These are phyloP conservation scores for Temnothorax ravouxi DNA, from an alignment of 2,888 invertebrate genomes.

Conservation along the genomic window DNA sequence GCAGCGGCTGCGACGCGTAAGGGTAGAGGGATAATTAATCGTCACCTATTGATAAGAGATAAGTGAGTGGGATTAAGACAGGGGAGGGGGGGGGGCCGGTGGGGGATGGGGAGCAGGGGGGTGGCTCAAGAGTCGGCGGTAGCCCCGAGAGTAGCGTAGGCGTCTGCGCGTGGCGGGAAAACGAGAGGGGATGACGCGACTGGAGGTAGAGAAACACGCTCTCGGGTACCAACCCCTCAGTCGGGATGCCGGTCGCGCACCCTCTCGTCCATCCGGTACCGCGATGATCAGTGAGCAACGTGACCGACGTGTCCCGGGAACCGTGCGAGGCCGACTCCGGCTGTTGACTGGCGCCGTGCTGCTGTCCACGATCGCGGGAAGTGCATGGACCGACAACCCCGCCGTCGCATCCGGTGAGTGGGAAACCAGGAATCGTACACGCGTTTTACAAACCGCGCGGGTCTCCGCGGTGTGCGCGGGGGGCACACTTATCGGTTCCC, in stretches of 20 bases:
- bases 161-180: slow-evolving; percentile 73
- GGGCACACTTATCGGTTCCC: too few species aligned
- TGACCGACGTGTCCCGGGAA: slow-evolving; percentile 67
- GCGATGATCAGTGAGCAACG: slow-evolving; percentile 83
- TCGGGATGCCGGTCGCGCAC: slow-evolving; percentile 86
- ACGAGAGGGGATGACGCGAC: slow-evolving; percentile 43
- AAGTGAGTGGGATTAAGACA: slow-evolving; percentile 77
- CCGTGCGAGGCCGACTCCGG: slow-evolving; percentile 65
- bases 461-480: too few species aligned
- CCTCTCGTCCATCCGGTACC: slow-evolving; percentile 80
- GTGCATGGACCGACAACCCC: slow-evolving; percentile 70
- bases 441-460: too few species aligned
- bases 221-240: slow-evolving; percentile 76
- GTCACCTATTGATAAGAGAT: slow-evolving; percentile 82
- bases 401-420: slow-evolving; percentile 70
- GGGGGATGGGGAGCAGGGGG: not conserved
- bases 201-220: slow-evolving; percentile 67
- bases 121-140: slow-evolving; percentile 64
- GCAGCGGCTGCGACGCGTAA: slow-evolving; percentile 47
- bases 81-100: not conserved
- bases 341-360: slow-evolving; percentile 67
- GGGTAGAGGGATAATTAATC: slow-evolving; percentile 81
- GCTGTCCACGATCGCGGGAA: slow-evolving; percentile 71
- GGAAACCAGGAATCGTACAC: slow-evolving; percentile 7
- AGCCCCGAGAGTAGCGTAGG: slow-evolving; percentile 30